Conservation (phyloP, 1,140 invertebrate genomes). For the Drosophila orena region DNA sequence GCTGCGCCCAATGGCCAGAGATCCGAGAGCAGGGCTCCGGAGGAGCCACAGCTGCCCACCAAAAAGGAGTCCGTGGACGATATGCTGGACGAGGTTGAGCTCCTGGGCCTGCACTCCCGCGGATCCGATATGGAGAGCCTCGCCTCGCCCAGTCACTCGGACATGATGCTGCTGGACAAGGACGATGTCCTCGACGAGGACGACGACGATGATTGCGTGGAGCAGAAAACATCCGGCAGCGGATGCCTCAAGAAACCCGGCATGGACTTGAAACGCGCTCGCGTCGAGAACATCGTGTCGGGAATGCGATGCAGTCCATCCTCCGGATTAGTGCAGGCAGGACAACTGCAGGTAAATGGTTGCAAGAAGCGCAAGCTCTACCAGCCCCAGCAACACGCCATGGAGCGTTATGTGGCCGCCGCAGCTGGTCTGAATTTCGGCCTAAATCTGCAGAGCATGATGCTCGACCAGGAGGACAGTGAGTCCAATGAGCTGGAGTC, state of each 20-base stretch:
- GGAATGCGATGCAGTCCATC: constrained; percentile 94
- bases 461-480: constrained; percentile 89
- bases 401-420: constrained; percentile 88
- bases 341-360: constrained; percentile 91
- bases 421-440: constrained; percentile 85
- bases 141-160: constrained; percentile 88
- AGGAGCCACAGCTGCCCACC: constrained; percentile 48
- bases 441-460: constrained; percentile 84
- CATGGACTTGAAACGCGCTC: constrained; percentile 93
- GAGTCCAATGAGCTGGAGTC: constrained; percentile 91
- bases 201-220: constrained; percentile 85
- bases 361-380: constrained; percentile 99
- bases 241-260: constrained; percentile 75
- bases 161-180: constrained; percentile 88
- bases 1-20: constrained; percentile 22
- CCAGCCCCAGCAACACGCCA: constrained; percentile 96
- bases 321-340: constrained; percentile 86
- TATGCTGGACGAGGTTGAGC: constrained; percentile 78
- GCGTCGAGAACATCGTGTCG: constrained; percentile 97
- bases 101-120: constrained; percentile 74
- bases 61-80: constrained; percentile 82
- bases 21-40: constrained; percentile 23
- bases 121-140: constrained; percentile 86
- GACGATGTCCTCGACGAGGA: constrained; percentile 88
- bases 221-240: constrained; percentile 49